Percentiles rank a stretch among this genome's conserved stretches.
These are phyloP conservation scores for Pseudorhombus dupliciocellatus DNA, from an alignment of 2,113 vertebrate species.

Conservation along the genomic window DNA sequence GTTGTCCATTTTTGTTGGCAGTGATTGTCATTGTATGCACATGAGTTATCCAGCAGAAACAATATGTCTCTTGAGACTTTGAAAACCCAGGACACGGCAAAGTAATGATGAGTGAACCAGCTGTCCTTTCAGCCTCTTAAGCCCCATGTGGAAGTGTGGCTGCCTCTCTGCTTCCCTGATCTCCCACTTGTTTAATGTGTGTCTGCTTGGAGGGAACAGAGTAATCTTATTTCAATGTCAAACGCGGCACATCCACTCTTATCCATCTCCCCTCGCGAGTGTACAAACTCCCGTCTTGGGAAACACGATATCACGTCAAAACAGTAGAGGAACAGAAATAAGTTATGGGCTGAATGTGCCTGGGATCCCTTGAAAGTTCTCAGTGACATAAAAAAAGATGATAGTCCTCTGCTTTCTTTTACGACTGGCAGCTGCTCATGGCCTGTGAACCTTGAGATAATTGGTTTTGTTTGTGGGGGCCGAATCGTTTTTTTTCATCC, in stretches of 20 bases:
- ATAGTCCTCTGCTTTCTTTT: conserved; percentile 43
- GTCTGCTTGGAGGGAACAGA: conserved; percentile 55
- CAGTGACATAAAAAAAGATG: conserved; percentile 40
- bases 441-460: conserved; percentile 50
- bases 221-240: conserved; percentile 70
- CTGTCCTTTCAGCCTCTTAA: conserved; percentile 59
- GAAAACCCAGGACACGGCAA: conserved; percentile 29
- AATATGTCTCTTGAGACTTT: conserved; percentile 32
- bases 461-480: conserved; percentile 56
- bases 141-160: conserved; percentile 50
- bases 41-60: conserved; percentile 29
- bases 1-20: conserved; percentile 38
- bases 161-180: conserved; percentile 57
- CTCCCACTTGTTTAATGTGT: conserved; percentile 60
- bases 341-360: conserved; percentile 53
- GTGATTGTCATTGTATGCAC: conserved; percentile 9
- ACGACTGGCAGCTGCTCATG: conserved; percentile 55
- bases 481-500: conserved; percentile 40
- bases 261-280: conserved; percentile 40
- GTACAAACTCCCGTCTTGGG: conserved; percentile 57
- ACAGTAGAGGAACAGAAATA: conserved; percentile 59
- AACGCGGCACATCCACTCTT: conserved; percentile 56
- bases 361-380: conserved; percentile 58
- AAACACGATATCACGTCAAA: conserved; percentile 72
- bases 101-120: conserved; percentile 70